Conservation (phyloP, 2,888 invertebrate genomes). For the Nomada fabriciana region DNA sequence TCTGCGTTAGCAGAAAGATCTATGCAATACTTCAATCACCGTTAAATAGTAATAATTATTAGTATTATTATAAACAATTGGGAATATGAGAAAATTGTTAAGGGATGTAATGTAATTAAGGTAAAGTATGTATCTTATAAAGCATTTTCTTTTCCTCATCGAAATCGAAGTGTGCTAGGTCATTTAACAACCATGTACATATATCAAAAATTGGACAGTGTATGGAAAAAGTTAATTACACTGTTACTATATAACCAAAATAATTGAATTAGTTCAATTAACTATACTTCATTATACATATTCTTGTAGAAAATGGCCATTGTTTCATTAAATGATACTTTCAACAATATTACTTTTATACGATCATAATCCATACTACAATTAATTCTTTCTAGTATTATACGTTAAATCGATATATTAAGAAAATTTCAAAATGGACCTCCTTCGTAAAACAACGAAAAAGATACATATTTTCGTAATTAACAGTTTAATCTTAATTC, state of each 20-base stretch:
- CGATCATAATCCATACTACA: neutral
- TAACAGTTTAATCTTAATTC: slow-evolving; percentile 47
- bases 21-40: neutral
- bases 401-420: neutral
- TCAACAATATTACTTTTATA: neutral
- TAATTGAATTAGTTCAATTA: neutral
- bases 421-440: neutral
- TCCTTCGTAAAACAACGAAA: neutral
- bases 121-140: neutral
- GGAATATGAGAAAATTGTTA: neutral
- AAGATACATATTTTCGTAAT: slow-evolving; percentile 21
- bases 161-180: too few relatives aligned
- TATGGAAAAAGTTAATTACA: too few relatives aligned
- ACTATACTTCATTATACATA: neutral
- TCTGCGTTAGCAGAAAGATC: neutral
- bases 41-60: neutral
- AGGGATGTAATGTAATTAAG: neutral
- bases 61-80: neutral
- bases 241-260: neutral
- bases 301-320: neutral
- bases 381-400: neutral
- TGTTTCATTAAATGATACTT: neutral
- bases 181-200: too few relatives aligned
- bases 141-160: neutral
- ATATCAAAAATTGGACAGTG: too few relatives aligned